These are phyloP conservation scores for Gnathonemus echidnorhynchus DNA, from an alignment of 2,113 vertebrate genomes.

Conservation along the genomic window DNA sequence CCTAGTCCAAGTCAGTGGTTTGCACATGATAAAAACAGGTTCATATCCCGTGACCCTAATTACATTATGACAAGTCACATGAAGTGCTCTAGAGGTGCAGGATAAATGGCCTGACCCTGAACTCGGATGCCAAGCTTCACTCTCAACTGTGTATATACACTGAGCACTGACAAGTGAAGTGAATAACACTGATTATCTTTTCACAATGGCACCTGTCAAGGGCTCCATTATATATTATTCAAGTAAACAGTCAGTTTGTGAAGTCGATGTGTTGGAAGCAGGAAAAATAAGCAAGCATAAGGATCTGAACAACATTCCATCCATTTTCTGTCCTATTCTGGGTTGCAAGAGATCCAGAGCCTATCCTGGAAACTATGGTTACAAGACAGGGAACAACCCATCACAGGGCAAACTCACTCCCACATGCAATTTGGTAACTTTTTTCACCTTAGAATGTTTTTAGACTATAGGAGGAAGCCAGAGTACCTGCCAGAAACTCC, in stretches of 20 bases:
- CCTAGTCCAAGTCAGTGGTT: not conserved
- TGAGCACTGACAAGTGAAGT: not conserved
- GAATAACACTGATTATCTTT: not conserved
- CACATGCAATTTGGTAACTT: not conserved
- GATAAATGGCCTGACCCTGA: not conserved
- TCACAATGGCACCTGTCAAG: not conserved
- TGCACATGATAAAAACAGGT: not conserved
- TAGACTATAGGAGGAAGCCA: not conserved
- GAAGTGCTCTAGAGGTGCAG: not conserved
- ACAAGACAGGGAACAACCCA: not conserved
- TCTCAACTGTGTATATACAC: not conserved
- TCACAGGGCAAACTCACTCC: not conserved
- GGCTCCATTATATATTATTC: not conserved
- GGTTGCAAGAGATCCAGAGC: not conserved
- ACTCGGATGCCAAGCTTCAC: not conserved
- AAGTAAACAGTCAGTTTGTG: not conserved
- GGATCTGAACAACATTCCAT: not conserved
- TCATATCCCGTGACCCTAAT: not conserved
- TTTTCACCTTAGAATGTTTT: not conserved
- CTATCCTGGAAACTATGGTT: not conserved
- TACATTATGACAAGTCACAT: not conserved
- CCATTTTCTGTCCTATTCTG: not conserved
- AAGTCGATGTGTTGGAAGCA: not conserved
- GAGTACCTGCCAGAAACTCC: not conserved
- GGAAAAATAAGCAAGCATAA: not conserved